Conservation (phyloP, 2,888 invertebrate genomes). For the Spilarctia lutea region DNA sequence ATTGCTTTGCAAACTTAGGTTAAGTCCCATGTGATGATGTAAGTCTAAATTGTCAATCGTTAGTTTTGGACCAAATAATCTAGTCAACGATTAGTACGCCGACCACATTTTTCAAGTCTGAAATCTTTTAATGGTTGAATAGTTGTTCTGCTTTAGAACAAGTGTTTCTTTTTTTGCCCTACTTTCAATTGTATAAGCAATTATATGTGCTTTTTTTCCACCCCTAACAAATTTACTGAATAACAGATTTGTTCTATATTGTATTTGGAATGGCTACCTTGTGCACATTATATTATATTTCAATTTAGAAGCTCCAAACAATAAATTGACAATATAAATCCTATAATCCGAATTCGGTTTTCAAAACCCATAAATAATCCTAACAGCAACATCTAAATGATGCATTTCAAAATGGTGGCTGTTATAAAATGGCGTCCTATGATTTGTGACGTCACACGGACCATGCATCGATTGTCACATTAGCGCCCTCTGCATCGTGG, state of each 20-base stretch:
- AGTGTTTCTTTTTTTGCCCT: background rate
- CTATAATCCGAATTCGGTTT: constrained; percentile 1
- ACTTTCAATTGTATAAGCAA: too few species aligned
- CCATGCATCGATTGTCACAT: constrained; percentile 30
- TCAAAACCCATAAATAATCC: constrained; percentile 27
- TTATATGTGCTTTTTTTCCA: constrained; percentile 21
- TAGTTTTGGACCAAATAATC: too few species aligned
- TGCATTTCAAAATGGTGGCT: constrained; percentile 55
- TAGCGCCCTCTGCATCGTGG: constrained; percentile 39
- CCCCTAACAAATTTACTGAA: constrained; percentile 34
- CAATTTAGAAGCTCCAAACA: background rate
- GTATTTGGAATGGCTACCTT: constrained; percentile 17
- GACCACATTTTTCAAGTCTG: too few species aligned
- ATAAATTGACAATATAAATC: constrained; percentile 8
- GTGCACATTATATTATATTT: constrained; percentile 3
- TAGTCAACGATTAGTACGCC: too few species aligned
- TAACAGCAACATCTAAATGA: constrained; percentile 25
- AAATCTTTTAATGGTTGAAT: background rate
- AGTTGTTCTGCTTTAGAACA: background rate
- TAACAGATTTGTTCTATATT: constrained; percentile 24
- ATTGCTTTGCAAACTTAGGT: too few species aligned
- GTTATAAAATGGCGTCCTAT: constrained; percentile 57
- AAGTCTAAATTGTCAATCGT: too few species aligned
- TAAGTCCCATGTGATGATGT: too few species aligned
- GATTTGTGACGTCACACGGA: constrained; percentile 57